phyloP scores from a whole-genome alignment of 2,888 invertebrate species.

The Autographa gamma region DNA sequence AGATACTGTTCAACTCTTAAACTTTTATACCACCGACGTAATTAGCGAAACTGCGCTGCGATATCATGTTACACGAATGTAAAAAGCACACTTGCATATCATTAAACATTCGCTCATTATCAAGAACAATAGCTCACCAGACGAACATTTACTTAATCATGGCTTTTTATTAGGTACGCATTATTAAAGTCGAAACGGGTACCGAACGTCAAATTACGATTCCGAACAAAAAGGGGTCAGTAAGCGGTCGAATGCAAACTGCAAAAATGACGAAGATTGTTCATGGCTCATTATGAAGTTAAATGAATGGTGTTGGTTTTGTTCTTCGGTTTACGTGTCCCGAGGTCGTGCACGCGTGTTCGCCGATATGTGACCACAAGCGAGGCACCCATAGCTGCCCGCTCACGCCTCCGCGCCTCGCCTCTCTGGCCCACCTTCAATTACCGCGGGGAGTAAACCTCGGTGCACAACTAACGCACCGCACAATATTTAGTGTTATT shows the following conservation, averaged over 20 bases:
- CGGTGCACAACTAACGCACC: slow-evolving; percentile 31
- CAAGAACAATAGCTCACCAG: slow-evolving; percentile 80
- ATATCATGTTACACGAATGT: slow-evolving; percentile 70
- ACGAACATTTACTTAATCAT: slow-evolving; percentile 81
- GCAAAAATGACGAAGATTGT: slow-evolving; percentile 83
- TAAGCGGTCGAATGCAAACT: slow-evolving; percentile 75
- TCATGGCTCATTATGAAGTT: slow-evolving; percentile 85
- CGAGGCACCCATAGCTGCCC: slow-evolving; percentile 44
- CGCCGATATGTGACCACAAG: slow-evolving; percentile 53
- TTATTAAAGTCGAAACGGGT: slow-evolving; percentile 80
- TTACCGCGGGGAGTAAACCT: slow-evolving; percentile 52
- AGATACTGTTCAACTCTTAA: slow-evolving; percentile 7
- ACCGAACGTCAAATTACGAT: slow-evolving; percentile 79
- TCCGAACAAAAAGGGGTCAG: slow-evolving; percentile 78
- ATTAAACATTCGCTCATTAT: slow-evolving; percentile 74
- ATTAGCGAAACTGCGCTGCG: slow-evolving; percentile 54
- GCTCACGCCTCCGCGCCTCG: slow-evolving; percentile 53
- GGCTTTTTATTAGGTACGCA: slow-evolving; percentile 77
- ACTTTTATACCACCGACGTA: slow-evolving; percentile 32
- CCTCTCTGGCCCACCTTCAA: slow-evolving; percentile 51
- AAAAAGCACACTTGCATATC: slow-evolving; percentile 68
- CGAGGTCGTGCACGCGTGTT: slow-evolving; percentile 66
- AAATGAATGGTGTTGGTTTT: slow-evolving; percentile 80
- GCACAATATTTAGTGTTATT: background rate
- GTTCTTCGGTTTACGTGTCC: slow-evolving; percentile 70